Evolutionary conservation across 2,888 invertebrate species (phyloP).

Genomic region (Spodoptera littoralis): DNA sequence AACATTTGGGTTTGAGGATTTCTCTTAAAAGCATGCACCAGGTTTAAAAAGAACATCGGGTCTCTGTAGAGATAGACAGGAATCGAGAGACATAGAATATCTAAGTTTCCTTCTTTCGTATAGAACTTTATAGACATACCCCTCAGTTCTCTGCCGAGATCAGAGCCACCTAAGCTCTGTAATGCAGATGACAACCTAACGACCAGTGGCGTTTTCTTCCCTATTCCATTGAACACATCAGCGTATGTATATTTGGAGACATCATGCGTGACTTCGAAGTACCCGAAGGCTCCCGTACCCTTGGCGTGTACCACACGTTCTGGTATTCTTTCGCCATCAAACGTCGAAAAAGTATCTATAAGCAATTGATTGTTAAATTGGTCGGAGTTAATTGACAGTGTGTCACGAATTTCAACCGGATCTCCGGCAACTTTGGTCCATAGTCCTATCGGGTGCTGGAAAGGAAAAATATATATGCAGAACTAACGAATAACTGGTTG

Average conservation of each 20-base stretch:
- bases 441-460: conserved; percentile 63
- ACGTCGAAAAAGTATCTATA: conserved; percentile 92
- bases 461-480: conserved; percentile 7
- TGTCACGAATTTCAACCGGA: conserved; percentile 91
- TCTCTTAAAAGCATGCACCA: conserved; percentile 87
- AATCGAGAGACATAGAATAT: conserved; percentile 81
- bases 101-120: conserved; percentile 68
- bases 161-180: conserved; percentile 90
- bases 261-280: conserved; percentile 94
- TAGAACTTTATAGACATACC: conserved; percentile 80
- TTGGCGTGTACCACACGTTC: conserved; percentile 97
- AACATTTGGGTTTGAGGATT: conserved; percentile 86
- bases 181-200: conserved; percentile 89
- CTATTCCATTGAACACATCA: conserved; percentile 88
- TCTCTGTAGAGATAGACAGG: conserved; percentile 88
- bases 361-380: conserved; percentile 75
- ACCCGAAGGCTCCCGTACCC: conserved; percentile 95
- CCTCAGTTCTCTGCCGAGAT: conserved; percentile 71
- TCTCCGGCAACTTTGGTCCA: conserved; percentile 92
- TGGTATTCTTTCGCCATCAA: conserved; percentile 93
- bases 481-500: background rate
- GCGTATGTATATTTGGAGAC: conserved; percentile 90
- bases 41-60: conserved; percentile 84
- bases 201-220: conserved; percentile 88
- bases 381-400: conserved; percentile 62